Evolutionary conservation across 2,797 vertebrate genomes (phyloP).

Genomic region (Bovichtus diacanthus): DNA sequence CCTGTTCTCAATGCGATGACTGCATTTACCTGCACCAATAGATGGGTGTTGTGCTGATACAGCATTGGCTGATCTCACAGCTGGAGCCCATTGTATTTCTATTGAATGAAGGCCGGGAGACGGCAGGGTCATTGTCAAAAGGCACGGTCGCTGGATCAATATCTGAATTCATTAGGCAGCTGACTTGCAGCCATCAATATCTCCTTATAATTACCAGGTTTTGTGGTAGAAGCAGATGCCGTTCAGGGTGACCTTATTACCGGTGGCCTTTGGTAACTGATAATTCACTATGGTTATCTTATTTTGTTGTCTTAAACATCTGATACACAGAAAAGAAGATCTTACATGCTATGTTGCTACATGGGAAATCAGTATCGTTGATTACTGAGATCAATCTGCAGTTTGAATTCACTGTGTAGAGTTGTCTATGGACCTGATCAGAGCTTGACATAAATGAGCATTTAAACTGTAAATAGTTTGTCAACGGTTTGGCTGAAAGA

Average conservation of each 20-base stretch:
- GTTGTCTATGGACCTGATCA: not conserved
- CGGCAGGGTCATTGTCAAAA: conserved; percentile 82
- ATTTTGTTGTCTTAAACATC: conserved; percentile 38
- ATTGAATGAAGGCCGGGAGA: conserved; percentile 72
- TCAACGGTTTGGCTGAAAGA: not conserved
- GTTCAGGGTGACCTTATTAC: conserved; percentile 57
- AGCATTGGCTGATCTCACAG: conserved; percentile 74
- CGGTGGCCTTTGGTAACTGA: conserved; percentile 39
- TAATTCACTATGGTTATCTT: conserved; percentile 42
- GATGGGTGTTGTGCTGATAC: conserved; percentile 64
- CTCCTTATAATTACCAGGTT: conserved; percentile 78
- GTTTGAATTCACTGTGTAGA: not conserved
- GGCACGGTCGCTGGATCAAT: conserved; percentile 81
- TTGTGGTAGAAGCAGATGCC: conserved; percentile 69
- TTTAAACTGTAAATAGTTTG: conserved; percentile 5
- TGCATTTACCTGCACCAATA: conserved; percentile 50
- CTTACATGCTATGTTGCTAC: not conserved
- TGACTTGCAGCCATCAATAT: conserved; percentile 81
- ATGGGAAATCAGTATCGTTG: not conserved
- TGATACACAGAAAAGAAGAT: conserved; percentile 22
- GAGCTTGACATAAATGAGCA: not conserved
- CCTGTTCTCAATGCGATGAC: conserved; percentile 30
- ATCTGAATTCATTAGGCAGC: conserved; percentile 85
- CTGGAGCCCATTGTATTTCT: conserved; percentile 79
- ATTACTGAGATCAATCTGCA: not conserved